These are phyloP conservation scores for Anticlea derivata DNA, from an alignment of 2,888 invertebrate genomes.

Conservation along the genomic window DNA sequence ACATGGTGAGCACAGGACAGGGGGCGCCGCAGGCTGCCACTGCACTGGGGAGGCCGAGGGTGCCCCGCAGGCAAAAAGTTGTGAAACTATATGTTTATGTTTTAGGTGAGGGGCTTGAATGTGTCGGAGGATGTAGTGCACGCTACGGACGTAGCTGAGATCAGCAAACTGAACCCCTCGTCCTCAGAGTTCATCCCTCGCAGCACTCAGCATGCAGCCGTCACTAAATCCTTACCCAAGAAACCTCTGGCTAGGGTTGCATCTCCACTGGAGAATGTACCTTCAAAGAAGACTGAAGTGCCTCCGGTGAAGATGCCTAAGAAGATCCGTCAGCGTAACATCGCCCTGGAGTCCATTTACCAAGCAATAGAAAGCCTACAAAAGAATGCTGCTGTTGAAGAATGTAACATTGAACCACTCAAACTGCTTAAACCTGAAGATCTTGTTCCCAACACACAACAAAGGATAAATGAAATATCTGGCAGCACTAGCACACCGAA, in stretches of 20 bases:
- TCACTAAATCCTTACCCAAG: neutral
- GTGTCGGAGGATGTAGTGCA: slow-evolving; percentile 28
- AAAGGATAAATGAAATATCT: neutral
- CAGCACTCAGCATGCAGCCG: neutral
- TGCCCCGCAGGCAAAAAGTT: too few species aligned
- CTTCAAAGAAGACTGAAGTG: neutral
- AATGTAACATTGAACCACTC: neutral
- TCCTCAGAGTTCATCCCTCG: slow-evolving; percentile 8
- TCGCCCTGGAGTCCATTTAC: slow-evolving; percentile 54
- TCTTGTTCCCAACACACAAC: slow-evolving; percentile 20
- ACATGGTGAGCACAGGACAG: slow-evolving; percentile 55
- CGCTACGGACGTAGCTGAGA: slow-evolving; percentile 12
- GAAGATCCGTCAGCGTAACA: slow-evolving; percentile 47
- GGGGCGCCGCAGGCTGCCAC: too few species aligned
- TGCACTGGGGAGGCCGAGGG: too few species aligned
- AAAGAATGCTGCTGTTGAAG: neutral
- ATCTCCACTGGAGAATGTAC: neutral
- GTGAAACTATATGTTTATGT: slow-evolving; percentile 1
- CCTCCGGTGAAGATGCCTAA: neutral
- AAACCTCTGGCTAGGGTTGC: neutral
- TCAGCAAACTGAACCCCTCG: slow-evolving; percentile 27
- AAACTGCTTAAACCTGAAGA: slow-evolving; percentile 45
- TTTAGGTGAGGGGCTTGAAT: slow-evolving; percentile 49
- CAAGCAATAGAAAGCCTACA: slow-evolving; percentile 29
- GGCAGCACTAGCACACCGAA: neutral